phyloP scores from a whole-genome alignment of 2,888 invertebrate genomes.

The Drosophila flavopinicola region DNA sequence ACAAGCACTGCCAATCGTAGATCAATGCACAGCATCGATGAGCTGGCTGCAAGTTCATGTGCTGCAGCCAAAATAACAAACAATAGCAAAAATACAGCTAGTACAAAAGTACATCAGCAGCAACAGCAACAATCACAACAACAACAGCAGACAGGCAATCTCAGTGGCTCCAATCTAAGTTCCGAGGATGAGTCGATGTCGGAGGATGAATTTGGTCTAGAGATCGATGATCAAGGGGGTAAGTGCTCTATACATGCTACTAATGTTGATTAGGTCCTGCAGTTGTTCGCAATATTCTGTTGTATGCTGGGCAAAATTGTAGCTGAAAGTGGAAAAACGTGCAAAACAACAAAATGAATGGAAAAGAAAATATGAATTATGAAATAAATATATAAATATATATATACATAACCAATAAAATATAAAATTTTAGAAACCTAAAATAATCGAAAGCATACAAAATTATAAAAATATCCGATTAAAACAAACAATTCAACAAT shows the following conservation, averaged over 20 bases:
- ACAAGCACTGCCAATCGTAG: constrained; percentile 47
- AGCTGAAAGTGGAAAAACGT: not conserved
- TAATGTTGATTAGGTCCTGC: constrained; percentile 12
- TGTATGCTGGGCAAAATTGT: not conserved
- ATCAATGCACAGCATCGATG: constrained; percentile 74
- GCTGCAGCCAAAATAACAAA: constrained; percentile 33
- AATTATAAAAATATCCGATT: no score
- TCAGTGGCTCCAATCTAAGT: constrained; percentile 71
- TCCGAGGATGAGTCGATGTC: constrained; percentile 80
- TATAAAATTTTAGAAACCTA: not conserved
- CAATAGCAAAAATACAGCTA: constrained; percentile 32
- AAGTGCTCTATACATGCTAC: constrained; percentile 53
- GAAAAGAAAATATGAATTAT: not conserved
- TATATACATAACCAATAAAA: not conserved
- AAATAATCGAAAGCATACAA: no score
- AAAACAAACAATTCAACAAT: no score
- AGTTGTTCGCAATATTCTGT: constrained; percentile 66
- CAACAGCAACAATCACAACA: constrained; percentile 40
- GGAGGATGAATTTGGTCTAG: constrained; percentile 80
- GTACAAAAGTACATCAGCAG: constrained; percentile 48
- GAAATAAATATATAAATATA: not conserved
- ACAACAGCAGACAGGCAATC: constrained; percentile 46
- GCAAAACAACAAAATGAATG: not conserved
- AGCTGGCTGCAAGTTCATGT: constrained; percentile 71
- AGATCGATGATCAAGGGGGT: constrained; percentile 80